Base-by-base conservation (phyloP, 1,140 invertebrate genomes). In the Paraescarpia echinospica region DNA sequence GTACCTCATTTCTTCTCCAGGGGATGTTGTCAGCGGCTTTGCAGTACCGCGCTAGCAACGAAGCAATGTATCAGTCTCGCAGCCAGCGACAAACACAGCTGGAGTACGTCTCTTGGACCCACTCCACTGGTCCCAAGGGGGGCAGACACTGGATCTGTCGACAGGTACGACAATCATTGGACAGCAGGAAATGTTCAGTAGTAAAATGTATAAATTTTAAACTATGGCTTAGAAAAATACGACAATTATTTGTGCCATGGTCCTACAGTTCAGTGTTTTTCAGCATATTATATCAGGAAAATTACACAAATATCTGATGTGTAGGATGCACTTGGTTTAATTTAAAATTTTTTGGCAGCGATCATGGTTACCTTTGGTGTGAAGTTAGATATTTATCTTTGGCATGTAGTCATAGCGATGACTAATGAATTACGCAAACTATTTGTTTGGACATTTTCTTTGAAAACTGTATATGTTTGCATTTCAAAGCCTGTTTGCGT, bases 21-120 rank as follows among this genome's bases (percentile, higher is more conserved):
- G 59, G 59, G 59, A 77, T 77, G 59, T 77, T 77, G 14, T 77
- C 59, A 18, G 59, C 59, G 0, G 59, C 59, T 2, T 27, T 77
- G 59, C 59, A 77, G 59, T 77, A 77, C 59, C 90, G 90, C 4
- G 34, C 35, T 22, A 90, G 90, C 90, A 90, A 90, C n/a, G 90
- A 35, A n/a, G 34, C 90, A 9, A 90, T 90, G 90, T 90, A 90
- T 31, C 34, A 90, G 90, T 34, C 34, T 31, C 34, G 27, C 27
- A 31, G n/a, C 35, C 34, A 33, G 18, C 90, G n/a, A 35, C 34
- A 90, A 12, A 41, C 34, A 35, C 34, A 34, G 34, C 34, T 90
- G 18, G 90, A 90, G n/a, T 34, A 90, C 35, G 90, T 90, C 1
- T 90, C 90, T 4, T 90, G 90, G 90, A 90, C 90, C 14, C 34